Evolutionary conservation across 1,140 invertebrate species (phyloP).

Genomic region (Sarcophaga peregrina): DNA sequence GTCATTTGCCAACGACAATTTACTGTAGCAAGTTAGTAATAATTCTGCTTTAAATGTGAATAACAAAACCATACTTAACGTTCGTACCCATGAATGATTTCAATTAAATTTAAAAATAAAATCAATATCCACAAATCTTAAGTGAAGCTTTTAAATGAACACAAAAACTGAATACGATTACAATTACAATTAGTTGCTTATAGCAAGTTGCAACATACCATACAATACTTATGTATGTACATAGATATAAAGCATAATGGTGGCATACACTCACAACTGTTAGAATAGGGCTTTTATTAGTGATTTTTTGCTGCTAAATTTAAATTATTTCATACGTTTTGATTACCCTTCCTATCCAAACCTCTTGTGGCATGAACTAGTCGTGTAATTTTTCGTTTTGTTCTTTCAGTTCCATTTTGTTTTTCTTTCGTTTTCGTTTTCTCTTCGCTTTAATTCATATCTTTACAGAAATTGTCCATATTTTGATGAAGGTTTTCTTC

Average conservation of each 20-base stretch:
- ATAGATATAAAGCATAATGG: background rate
- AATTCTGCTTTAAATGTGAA: background rate
- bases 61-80: background rate
- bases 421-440: background rate
- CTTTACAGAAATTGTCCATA: conserved; percentile 39
- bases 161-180: conserved; percentile 3
- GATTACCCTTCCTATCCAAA: no score
- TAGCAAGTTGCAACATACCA: background rate
- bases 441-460: conserved; percentile 1
- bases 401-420: no score
- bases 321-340: no score
- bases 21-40: conserved; percentile 32
- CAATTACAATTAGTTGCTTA: conserved; percentile 10
- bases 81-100: background rate
- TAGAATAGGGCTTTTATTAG: no score
- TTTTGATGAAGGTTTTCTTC: background rate
- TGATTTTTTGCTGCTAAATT: no score
- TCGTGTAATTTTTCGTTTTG: no score
- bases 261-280: no score
- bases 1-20: conserved; percentile 10
- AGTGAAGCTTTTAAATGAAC: conserved; percentile 19
- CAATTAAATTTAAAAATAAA: conserved; percentile 30
- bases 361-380: no score
- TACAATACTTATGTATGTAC: background rate
- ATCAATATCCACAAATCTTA: conserved; percentile 29